Conservation (phyloP, 2,797 vertebrate species). For the Argentina silus region DNA sequence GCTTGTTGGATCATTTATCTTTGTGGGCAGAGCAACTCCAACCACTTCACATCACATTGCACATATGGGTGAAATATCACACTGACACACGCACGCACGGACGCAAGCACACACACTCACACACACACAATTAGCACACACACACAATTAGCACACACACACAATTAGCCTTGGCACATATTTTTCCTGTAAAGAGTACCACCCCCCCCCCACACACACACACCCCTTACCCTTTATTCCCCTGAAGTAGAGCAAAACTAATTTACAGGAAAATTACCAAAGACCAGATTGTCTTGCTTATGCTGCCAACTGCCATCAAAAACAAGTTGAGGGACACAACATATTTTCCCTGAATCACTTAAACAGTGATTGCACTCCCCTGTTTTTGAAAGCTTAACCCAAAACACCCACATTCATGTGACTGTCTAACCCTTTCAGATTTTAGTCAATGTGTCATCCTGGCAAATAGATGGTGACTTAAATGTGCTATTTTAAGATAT, state of each 20-base stretch:
- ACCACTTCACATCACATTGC: not conserved
- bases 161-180: conserved; percentile 40
- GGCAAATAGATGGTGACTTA: conserved; percentile 33
- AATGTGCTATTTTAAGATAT: conserved; percentile 67
- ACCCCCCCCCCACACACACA: not conserved
- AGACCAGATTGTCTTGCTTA: conserved; percentile 75
- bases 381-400: conserved; percentile 47
- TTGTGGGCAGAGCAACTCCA: not conserved
- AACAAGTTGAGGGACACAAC: conserved; percentile 68
- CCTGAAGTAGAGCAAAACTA: conserved; percentile 48
- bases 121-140: not conserved
- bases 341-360: conserved; percentile 38
- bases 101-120: not conserved
- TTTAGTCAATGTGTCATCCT: conserved; percentile 41
- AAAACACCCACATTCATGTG: conserved; percentile 31
- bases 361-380: conserved; percentile 27
- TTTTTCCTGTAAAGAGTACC: conserved; percentile 3
- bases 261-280: conserved; percentile 73
- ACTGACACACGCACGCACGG: not conserved
- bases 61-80: not conserved
- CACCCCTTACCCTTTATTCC: conserved; percentile 5
- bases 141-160: conserved; percentile 13
- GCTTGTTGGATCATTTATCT: not conserved
- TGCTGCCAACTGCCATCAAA: conserved; percentile 81
- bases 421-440: conserved; percentile 45